Conservation (phyloP, 2,888 invertebrate species). For the Ornithoptera alexandrae region DNA sequence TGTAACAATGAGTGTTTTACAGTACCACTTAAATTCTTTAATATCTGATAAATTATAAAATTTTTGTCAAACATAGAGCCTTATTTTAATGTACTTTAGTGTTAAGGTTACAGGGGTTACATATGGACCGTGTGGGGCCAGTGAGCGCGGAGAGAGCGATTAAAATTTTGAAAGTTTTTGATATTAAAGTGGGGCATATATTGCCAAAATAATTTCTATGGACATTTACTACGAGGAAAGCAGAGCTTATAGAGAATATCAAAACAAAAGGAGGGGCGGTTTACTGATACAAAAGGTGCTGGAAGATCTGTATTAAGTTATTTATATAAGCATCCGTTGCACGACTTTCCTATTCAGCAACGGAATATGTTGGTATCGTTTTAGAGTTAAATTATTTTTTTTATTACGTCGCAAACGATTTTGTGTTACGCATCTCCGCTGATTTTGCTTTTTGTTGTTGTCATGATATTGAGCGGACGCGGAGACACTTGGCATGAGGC, state of each 20-base stretch:
- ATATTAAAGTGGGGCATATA: conserved; percentile 29
- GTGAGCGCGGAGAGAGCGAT: conserved; percentile 45
- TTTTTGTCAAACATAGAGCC: conserved; percentile 60
- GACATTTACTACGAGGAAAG: conserved; percentile 37
- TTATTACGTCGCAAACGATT: conserved; percentile 45
- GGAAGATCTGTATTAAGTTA: conserved; percentile 67
- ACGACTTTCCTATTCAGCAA: conserved; percentile 41
- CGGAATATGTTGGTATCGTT: conserved; percentile 48
- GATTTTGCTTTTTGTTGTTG: conserved; percentile 20
- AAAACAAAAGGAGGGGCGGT: conserved; percentile 35
- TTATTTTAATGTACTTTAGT: conserved; percentile 62
- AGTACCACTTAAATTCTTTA: not conserved
- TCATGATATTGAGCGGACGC: no score
- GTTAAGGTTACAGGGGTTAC: conserved; percentile 54
- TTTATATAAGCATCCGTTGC: conserved; percentile 46
- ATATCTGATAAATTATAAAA: conserved; percentile 36
- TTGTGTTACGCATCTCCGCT: conserved; percentile 41
- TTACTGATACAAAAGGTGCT: conserved; percentile 63
- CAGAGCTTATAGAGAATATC: conserved; percentile 23
- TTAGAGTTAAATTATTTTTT: conserved; percentile 33
- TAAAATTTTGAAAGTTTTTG: conserved; percentile 30
- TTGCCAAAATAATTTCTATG: conserved; percentile 36
- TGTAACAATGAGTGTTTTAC: conserved; percentile 31
- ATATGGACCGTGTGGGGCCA: conserved; percentile 54
- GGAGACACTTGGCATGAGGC: not conserved